These are phyloP conservation scores for Lasiommata megera DNA, from an alignment of 2,888 invertebrate genomes.

Conservation along the genomic window DNA sequence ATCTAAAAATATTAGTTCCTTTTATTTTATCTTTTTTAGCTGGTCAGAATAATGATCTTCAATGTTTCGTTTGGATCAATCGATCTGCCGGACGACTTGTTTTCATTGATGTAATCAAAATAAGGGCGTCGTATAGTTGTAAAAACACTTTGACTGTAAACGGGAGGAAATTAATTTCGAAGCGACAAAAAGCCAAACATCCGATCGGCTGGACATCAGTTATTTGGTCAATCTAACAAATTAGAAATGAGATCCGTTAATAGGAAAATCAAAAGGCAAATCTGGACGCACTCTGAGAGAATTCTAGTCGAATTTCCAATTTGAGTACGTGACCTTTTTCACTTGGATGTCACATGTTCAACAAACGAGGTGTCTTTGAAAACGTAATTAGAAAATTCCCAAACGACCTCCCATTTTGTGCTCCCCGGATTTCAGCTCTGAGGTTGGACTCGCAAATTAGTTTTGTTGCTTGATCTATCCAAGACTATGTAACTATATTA, in stretches of 20 bases:
- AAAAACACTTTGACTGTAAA: background rate
- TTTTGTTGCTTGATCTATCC: constrained; percentile 52
- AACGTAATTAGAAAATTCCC: constrained; percentile 81
- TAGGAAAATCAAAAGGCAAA: constrained; percentile 62
- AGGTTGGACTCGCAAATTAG: constrained; percentile 61
- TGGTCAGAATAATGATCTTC: too few relatives aligned
- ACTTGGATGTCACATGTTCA: constrained; percentile 73
- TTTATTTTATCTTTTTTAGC: too few relatives aligned
- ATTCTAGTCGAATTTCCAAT: constrained; percentile 58
- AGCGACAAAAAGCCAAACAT: constrained; percentile 2
- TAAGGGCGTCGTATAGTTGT: background rate
- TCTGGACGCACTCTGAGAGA: constrained; percentile 39
- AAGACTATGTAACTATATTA: constrained; percentile 21
- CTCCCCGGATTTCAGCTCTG: constrained; percentile 52
- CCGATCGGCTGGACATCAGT: constrained; percentile 10
- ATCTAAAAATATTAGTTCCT: too few relatives aligned
- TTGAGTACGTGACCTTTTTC: constrained; percentile 78
- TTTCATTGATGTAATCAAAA: background rate
- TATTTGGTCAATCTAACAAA: constrained; percentile 27
- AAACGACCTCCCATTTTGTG: constrained; percentile 63
- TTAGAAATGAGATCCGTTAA: constrained; percentile 62
- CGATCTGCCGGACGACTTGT: background rate
- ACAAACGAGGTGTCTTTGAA: constrained; percentile 80
- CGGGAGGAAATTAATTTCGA: background rate
- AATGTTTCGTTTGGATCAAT: too few relatives aligned